Evolutionary conservation across 2,113 vertebrate species (phyloP).

Genomic region (Trogon surrucura): DNA sequence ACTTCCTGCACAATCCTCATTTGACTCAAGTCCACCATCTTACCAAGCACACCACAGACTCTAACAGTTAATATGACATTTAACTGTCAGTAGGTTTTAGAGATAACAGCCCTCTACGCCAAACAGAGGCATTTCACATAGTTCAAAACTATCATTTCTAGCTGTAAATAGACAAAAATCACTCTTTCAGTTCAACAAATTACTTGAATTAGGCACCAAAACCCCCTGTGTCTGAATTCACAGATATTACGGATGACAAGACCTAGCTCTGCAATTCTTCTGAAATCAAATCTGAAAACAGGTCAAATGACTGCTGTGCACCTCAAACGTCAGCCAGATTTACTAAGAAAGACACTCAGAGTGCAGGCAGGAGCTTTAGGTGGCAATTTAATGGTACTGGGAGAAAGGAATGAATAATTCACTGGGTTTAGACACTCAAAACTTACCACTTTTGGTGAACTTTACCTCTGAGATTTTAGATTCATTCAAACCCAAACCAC

Average conservation of each 20-base stretch:
- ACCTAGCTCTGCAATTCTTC: background rate
- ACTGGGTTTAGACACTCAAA: constrained; percentile 14
- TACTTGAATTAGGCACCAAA: background rate
- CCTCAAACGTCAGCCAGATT: background rate
- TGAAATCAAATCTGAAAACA: background rate
- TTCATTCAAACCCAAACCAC: constrained; percentile 54
- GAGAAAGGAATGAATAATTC: constrained; percentile 50
- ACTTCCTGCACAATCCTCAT: background rate
- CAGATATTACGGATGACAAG: background rate
- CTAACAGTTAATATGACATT: background rate
- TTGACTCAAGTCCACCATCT: background rate
- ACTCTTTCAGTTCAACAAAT: background rate
- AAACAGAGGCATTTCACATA: background rate
- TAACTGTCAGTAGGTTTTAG: background rate
- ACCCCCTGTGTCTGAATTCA: background rate
- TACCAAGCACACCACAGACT: background rate
- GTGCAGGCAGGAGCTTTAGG: background rate
- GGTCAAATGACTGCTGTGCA: background rate
- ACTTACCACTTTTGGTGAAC: constrained; percentile 36
- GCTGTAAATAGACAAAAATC: background rate
- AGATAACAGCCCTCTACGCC: background rate
- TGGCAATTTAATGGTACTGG: background rate
- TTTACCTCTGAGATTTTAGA: constrained; percentile 41
- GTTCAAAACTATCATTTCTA: background rate
- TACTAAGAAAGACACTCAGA: constrained; percentile 11